Base-by-base conservation (phyloP, 1,140 invertebrate species). In the Holotrichia oblita region DNA sequence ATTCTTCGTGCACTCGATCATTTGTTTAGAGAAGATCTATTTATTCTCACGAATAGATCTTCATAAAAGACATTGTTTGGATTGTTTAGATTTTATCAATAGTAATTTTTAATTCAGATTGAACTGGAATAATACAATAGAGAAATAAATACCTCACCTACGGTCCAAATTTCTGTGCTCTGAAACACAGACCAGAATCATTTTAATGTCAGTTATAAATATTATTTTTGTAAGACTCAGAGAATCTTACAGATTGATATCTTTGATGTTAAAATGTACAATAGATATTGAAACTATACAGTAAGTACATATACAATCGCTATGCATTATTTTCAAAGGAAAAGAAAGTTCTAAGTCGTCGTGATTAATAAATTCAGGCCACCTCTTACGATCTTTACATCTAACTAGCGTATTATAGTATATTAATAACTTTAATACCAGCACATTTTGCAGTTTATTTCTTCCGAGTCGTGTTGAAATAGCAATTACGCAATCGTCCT, bases 1-100 rank as follows among this genome's bases (percentile, higher is more conserved):
- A 69, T 69, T 69, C 61, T 69, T 69, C 61, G 61, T 69, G 61
- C 27, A 69, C 61, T 34, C 61, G 61, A 69, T 69, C 61, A 69
- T 69, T 69, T 69, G 61, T 69, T 69, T 69, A 69, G 27, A 69
- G 61, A 10, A 34, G 20, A 27, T 69, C 20, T 69, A 69, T 69
- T 27, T 69, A 69, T 69, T 69, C 22, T 69, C 22, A 27, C 22
- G 61, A 69, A 69, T 69, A 69, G 61, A 69, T 69, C 61, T 69
- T 55, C 61, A 34, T 69, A 22, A 22, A 34, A n/a, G 22, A 27
- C 61, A 69, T 69, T 69, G 48, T 55, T 2, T 69, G 61, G 61
- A 69, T 69, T 69, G 61, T 69, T 69, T 69, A 69, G 61, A 69
- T 69, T 69, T 69, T 69, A 69, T 69, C 61, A 69, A 27, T 27